Conservation (phyloP, 2,113 vertebrate species). For the Dromaius novaehollandiae region DNA sequence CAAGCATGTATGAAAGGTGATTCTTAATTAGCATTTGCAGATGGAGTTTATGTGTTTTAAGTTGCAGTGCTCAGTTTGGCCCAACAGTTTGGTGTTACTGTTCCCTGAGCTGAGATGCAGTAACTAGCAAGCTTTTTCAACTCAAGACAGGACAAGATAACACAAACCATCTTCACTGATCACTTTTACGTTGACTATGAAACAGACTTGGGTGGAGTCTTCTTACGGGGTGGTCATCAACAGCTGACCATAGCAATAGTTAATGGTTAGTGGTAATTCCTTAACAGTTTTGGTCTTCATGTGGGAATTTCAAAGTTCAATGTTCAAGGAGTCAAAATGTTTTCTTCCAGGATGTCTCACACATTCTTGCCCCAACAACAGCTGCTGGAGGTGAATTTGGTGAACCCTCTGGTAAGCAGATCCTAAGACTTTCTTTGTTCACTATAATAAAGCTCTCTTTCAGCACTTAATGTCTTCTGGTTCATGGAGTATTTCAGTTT, state of each 20-base stretch:
- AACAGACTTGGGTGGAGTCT: neutral
- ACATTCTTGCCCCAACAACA: slow-evolving; percentile 71
- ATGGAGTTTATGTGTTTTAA: neutral
- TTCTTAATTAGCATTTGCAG: neutral
- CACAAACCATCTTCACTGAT: neutral
- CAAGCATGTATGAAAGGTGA: neutral
- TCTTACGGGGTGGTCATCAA: neutral
- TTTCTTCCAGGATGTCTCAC: slow-evolving; percentile 76
- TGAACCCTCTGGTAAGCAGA: slow-evolving; percentile 78
- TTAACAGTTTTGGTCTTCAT: neutral
- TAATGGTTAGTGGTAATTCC: neutral
- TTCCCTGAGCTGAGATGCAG: neutral
- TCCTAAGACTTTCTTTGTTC: neutral
- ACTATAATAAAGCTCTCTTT: neutral
- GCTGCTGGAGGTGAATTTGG: slow-evolving; percentile 76
- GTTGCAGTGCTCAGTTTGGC: neutral
- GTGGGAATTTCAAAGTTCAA: neutral
- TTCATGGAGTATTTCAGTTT: neutral
- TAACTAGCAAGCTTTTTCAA: neutral
- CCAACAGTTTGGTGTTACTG: neutral
- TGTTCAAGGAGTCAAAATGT: neutral
- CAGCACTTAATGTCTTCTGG: neutral
- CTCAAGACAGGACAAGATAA: neutral
- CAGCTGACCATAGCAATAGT: neutral
- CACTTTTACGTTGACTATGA: neutral